A percentile compares a stretch with the other conserved stretches of the same genome.
phyloP scores from a whole-genome alignment of 2,797 vertebrate species.

The Trachops cirrhosus region DNA sequence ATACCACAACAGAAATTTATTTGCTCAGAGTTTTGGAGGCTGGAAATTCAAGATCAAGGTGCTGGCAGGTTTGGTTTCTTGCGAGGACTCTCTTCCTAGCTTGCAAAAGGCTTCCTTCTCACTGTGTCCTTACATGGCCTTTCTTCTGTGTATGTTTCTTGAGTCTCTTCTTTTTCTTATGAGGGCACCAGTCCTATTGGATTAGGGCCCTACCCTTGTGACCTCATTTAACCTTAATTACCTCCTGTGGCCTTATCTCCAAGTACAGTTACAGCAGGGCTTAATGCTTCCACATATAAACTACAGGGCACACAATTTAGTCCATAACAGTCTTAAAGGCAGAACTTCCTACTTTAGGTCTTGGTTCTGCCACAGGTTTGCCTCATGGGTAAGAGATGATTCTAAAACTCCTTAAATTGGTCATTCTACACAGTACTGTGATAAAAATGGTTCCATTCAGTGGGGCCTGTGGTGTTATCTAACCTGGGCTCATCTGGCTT shows the following conservation, averaged over 20 bases:
- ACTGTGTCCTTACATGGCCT: neutral
- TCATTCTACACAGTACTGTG: neutral
- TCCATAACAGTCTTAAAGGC: neutral
- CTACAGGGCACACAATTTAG: neutral
- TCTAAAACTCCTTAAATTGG: neutral
- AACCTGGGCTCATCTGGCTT: neutral
- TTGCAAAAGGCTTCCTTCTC: neutral
- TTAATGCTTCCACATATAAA: neutral
- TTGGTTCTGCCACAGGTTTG: neutral
- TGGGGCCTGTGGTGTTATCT: neutral
- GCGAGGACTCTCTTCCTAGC: neutral
- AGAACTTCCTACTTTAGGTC: neutral
- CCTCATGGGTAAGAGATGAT: neutral
- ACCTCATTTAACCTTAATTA: neutral
- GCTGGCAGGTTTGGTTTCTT: neutral
- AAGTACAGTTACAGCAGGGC: neutral
- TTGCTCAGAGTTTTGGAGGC: neutral
- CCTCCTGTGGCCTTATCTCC: neutral
- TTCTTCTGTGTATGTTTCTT: neutral
- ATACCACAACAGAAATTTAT: neutral
- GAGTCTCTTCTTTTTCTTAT: neutral
- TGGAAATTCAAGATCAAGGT: neutral
- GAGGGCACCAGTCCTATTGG: neutral
- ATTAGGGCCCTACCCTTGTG: neutral
- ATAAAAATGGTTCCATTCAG: neutral